A percentile compares a stretch with the other conserved stretches of the same genome.
Evolutionary conservation across 2,113 vertebrate species (phyloP).

Genomic region (Urocitellus parryii): DNA sequence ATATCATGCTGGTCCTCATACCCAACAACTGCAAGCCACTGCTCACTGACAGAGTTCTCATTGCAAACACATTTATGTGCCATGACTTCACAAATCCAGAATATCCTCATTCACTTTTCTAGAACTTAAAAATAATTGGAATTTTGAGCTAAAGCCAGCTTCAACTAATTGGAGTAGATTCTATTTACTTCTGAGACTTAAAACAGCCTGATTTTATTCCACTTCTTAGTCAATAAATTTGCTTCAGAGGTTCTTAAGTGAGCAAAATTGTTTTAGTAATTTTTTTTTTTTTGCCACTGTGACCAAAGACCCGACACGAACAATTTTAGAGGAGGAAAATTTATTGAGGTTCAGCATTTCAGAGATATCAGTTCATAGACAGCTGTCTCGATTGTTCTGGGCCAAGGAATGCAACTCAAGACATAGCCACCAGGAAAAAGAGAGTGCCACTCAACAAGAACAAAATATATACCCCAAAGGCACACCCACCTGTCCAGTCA

Average conservation of each 20-base stretch:
- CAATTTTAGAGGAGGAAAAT: too few relatives aligned
- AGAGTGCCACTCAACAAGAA: too few relatives aligned
- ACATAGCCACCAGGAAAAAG: too few relatives aligned
- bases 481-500: too few relatives aligned
- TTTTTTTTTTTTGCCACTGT: too few relatives aligned
- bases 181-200: neutral
- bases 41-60: constrained; percentile 25
- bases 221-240: constrained; percentile 19
- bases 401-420: too few relatives aligned
- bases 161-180: neutral
- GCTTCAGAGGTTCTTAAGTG: neutral
- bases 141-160: neutral
- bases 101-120: neutral
- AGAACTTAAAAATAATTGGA: neutral
- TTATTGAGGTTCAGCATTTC: too few relatives aligned
- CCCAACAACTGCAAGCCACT: neutral
- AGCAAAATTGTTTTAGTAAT: too few relatives aligned
- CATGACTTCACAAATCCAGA: neutral
- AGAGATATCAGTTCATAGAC: too few relatives aligned
- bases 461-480: too few relatives aligned
- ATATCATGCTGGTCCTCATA: neutral
- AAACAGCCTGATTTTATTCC: neutral
- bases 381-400: too few relatives aligned
- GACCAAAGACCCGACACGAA: too few relatives aligned
- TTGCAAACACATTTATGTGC: neutral